These are phyloP conservation scores for Trachelus troglodyta DNA, from an alignment of 2,888 invertebrate species.

Conservation along the genomic window DNA sequence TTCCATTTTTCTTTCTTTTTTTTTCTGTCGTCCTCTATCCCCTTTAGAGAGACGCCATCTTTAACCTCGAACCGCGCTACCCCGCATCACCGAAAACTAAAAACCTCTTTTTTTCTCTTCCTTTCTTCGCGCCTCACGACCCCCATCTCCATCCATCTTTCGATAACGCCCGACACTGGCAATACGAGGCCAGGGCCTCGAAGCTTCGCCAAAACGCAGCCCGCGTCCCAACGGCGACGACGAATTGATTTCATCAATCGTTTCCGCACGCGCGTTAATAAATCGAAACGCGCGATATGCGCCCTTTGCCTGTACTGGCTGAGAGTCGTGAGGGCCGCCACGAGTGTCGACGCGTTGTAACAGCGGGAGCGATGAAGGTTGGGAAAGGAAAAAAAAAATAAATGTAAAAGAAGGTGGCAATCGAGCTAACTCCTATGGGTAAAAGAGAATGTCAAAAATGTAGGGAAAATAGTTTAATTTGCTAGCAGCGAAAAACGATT, in stretches of 20 bases:
- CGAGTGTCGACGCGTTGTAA: too few species aligned
- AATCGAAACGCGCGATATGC: background rate
- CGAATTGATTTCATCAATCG: background rate
- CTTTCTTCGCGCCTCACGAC: background rate
- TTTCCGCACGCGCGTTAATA: background rate
- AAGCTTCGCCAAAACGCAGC: background rate
- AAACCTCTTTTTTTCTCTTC: background rate
- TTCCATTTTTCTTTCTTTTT: background rate
- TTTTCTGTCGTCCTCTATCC: background rate
- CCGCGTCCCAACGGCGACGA: background rate
- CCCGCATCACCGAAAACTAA: background rate
- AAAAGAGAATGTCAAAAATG: background rate
- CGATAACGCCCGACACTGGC: background rate
- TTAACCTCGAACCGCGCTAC: background rate
- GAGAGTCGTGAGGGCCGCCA: background rate
- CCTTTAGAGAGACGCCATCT: background rate
- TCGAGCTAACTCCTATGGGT: background rate
- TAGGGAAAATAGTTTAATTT: background rate
- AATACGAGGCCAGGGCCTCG: background rate
- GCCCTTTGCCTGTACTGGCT: background rate
- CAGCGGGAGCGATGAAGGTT: too few species aligned
- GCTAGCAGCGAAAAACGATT: background rate
- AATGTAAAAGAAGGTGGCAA: background rate
- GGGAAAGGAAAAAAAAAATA: too few species aligned
- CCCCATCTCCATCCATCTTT: background rate